Conservation (phyloP, 2,888 invertebrate genomes). For the Mythimna vitellina region DNA sequence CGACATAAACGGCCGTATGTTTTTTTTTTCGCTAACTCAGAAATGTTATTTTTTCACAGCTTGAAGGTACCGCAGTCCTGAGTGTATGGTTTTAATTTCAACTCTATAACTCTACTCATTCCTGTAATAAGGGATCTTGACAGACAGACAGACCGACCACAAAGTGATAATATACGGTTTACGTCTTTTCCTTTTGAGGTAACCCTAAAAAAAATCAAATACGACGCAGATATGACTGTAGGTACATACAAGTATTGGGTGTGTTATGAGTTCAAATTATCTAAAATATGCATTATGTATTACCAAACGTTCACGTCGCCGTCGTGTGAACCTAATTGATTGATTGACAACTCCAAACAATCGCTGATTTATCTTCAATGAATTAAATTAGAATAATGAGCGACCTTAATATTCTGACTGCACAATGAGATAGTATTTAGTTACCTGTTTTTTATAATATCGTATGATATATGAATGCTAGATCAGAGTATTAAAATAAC, state of each 20-base stretch:
- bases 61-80: no score
- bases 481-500: neutral
- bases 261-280: conserved; percentile 4
- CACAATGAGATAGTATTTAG: conserved; percentile 15
- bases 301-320: neutral
- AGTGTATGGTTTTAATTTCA: no score
- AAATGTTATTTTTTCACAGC: no score
- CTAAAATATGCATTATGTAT: conserved; percentile 24
- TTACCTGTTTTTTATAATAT: conserved; percentile 8
- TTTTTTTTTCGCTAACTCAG: no score
- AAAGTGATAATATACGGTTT: no score
- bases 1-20: no score
- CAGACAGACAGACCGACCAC: no score
- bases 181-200: no score
- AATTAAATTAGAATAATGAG: conserved; percentile 15
- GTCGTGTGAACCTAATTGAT: conserved; percentile 9
- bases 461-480: conserved; percentile 17
- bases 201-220: no score
- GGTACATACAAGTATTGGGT: neutral
- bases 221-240: no score
- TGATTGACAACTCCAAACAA: conserved; percentile 11
- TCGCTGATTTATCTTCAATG: conserved; percentile 16
- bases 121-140: no score
- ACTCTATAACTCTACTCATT: no score
- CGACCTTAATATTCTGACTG: conserved; percentile 19